These are phyloP conservation scores for Chloromyia formosa DNA, from an alignment of 2,888 invertebrate species.

Conservation along the genomic window DNA sequence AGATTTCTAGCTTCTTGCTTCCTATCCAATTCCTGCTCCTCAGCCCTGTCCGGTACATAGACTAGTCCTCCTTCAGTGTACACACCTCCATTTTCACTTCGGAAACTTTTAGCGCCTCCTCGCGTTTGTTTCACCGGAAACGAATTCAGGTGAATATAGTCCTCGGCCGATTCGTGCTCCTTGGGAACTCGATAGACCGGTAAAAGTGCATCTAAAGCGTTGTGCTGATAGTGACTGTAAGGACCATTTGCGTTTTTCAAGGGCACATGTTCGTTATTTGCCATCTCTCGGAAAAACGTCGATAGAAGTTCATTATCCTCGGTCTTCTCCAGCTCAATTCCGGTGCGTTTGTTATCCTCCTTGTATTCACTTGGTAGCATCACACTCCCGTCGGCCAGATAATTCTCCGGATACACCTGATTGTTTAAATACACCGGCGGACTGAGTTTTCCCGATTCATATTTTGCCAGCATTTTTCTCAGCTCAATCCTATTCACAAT, in stretches of 20 bases:
- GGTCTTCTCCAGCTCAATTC: not conserved
- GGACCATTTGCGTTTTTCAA: conserved; percentile 17
- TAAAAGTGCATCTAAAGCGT: conserved; percentile 47
- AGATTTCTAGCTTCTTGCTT: conserved; percentile 68
- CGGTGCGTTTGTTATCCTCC: conserved; percentile 60
- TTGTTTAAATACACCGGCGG: conserved; percentile 47
- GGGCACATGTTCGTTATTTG: conserved; percentile 61
- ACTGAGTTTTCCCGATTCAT: conserved; percentile 50
- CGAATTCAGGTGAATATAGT: conserved; percentile 42
- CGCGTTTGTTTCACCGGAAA: conserved; percentile 44
- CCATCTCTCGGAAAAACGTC: conserved; percentile 64
- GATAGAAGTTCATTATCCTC: conserved; percentile 60
- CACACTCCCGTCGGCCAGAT: not conserved
- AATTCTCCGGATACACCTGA: conserved; percentile 37
- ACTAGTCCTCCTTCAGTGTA: conserved; percentile 72
- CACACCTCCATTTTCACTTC: conserved; percentile 57
- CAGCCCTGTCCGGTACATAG: conserved; percentile 62
- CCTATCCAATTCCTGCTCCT: conserved; percentile 58
- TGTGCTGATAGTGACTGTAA: conserved; percentile 32
- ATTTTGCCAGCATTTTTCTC: conserved; percentile 57
- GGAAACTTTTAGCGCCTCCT: conserved; percentile 20
- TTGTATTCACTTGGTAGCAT: conserved; percentile 59
- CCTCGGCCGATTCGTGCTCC: conserved; percentile 36
- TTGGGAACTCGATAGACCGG: conserved; percentile 46
- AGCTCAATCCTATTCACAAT: conserved; percentile 59